Evolutionary conservation across 2,797 vertebrate genomes (phyloP).

Genomic region (Cetoscarus ocellatus): DNA sequence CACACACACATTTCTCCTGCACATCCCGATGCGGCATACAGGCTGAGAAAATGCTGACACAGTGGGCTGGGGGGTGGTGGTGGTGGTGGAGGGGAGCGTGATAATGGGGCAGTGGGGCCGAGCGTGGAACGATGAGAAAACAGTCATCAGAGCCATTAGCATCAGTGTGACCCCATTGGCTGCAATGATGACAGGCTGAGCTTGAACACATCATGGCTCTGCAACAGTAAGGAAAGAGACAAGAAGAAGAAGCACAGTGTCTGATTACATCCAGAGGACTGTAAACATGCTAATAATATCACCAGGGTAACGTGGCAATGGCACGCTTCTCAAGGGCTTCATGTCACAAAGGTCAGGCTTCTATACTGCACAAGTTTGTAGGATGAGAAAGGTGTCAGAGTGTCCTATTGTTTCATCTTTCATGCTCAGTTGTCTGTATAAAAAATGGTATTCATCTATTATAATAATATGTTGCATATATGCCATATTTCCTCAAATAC

Average conservation of each 20-base stretch:
- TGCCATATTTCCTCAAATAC: no score
- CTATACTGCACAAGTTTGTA: background rate
- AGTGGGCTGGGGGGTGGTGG: conserved; percentile 24
- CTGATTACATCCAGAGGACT: conserved; percentile 11
- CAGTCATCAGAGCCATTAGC: conserved; percentile 62
- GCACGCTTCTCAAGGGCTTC: background rate
- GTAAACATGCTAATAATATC: background rate
- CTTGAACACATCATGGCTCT: conserved; percentile 17
- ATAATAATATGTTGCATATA: no score
- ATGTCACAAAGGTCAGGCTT: background rate
- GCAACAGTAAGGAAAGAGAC: conserved; percentile 4
- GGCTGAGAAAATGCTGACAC: conserved; percentile 64
- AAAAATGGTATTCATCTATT: no score
- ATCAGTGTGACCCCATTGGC: conserved; percentile 60
- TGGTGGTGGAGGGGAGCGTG: background rate
- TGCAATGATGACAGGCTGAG: conserved; percentile 47
- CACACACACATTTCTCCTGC: conserved; percentile 16
- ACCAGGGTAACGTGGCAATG: conserved; percentile 1
- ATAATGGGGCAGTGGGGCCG: conserved; percentile 37
- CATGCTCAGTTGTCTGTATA: no score
- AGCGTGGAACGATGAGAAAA: conserved; percentile 47
- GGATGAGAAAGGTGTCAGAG: background rate
- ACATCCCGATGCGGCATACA: conserved; percentile 55
- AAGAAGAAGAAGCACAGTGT: background rate
- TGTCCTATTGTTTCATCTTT: background rate